Evolutionary conservation across 2,113 vertebrate species (phyloP).

Genomic region (Elgaria multicarinata): DNA sequence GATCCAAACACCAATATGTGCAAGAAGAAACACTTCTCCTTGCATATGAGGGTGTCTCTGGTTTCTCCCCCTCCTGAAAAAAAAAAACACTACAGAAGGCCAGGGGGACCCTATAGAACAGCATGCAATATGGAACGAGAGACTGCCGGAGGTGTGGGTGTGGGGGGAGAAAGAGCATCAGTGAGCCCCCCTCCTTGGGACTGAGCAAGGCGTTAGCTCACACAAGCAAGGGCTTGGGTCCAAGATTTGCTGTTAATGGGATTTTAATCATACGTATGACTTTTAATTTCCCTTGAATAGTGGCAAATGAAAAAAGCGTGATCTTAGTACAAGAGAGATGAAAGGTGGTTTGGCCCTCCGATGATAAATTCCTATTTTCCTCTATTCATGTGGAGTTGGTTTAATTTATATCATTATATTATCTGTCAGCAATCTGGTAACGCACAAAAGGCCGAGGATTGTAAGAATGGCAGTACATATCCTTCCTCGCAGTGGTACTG

Average conservation of each 20-base stretch:
- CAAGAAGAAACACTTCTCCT: not conserved
- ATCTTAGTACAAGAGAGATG: not conserved
- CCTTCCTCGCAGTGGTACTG: not conserved
- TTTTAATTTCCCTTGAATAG: constrained; percentile 30
- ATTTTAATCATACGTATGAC: not conserved
- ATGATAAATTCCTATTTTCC: not conserved
- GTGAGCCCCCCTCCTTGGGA: not conserved
- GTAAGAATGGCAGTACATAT: not conserved
- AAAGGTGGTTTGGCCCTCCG: constrained; percentile 13
- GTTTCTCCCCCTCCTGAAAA: not conserved
- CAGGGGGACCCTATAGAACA: not conserved
- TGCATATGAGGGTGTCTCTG: not conserved
- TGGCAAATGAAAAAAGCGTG: not conserved
- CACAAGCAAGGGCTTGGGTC: not conserved
- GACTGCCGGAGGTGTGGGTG: too few species aligned
- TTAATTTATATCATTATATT: constrained; percentile 4
- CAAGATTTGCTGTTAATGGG: too few species aligned
- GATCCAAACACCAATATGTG: not conserved
- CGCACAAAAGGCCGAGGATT: not conserved
- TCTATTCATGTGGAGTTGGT: constrained; percentile 15
- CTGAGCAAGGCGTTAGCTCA: not conserved
- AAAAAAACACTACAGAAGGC: not conserved
- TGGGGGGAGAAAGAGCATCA: not conserved
- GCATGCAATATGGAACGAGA: not conserved
- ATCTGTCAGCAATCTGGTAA: not conserved